phyloP scores from a whole-genome alignment of 2,888 invertebrate species.

The Athetis lepigone region DNA sequence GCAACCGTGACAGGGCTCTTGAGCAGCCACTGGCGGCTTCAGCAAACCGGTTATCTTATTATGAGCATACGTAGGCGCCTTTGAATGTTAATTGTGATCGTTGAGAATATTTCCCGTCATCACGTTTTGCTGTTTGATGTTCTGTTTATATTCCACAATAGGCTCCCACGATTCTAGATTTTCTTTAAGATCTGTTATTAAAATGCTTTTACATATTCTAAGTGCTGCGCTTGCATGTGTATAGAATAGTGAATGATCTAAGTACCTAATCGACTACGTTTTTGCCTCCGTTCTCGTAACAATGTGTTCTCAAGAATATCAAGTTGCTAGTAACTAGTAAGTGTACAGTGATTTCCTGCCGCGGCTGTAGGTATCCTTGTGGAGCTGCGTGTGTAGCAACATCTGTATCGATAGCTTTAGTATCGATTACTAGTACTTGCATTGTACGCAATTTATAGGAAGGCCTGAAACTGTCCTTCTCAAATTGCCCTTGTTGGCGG shows the following conservation, averaged over 20 bases:
- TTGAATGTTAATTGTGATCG: slow-evolving; percentile 52
- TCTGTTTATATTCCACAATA: slow-evolving; percentile 40
- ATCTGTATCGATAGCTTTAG: slow-evolving; percentile 37
- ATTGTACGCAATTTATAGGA: slow-evolving; percentile 47
- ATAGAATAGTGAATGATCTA: slow-evolving; percentile 25
- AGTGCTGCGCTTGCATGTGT: slow-evolving; percentile 17
- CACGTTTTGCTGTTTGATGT: slow-evolving; percentile 37
- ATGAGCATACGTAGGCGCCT: slow-evolving; percentile 41
- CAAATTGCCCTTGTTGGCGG: slow-evolving; percentile 16
- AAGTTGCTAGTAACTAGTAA: slow-evolving; percentile 65
- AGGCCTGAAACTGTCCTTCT: slow-evolving; percentile 36
- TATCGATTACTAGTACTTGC: slow-evolving; percentile 45
- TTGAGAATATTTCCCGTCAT: slow-evolving; percentile 22
- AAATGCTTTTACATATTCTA: slow-evolving; percentile 36
- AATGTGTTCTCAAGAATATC: slow-evolving; percentile 66
- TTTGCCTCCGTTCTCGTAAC: slow-evolving; percentile 40
- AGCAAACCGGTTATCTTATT: slow-evolving; percentile 48
- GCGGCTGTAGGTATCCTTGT: slow-evolving; percentile 43
- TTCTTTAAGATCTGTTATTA: slow-evolving; percentile 29
- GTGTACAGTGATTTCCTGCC: slow-evolving; percentile 57
- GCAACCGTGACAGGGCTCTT: not conserved
- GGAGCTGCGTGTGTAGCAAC: slow-evolving; percentile 31
- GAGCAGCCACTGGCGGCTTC: slow-evolving; percentile 23
- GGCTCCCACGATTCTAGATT: slow-evolving; percentile 12
- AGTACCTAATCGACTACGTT: slow-evolving; percentile 8